A percentile compares a stretch with the other conserved stretches of the same genome.
Conservation (phyloP, 2,888 invertebrate genomes). For the Apocheima hispidaria region DNA sequence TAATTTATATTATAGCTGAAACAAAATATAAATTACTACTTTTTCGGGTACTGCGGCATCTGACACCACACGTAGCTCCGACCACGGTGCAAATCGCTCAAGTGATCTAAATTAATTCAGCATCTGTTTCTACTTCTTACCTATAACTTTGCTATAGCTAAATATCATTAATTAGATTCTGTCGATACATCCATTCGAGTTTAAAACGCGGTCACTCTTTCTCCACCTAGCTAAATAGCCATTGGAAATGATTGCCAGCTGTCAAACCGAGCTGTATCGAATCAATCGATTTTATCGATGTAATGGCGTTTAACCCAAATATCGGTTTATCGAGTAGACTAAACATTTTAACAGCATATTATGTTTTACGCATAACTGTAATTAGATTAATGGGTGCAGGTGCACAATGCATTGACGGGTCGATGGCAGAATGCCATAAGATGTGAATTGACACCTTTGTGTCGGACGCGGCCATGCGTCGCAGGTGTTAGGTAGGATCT, state of each 20-base stretch:
- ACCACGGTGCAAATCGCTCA: no score
- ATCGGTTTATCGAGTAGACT: constrained; percentile 52
- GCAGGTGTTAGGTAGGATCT: background rate
- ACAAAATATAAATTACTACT: no score
- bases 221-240: constrained; percentile 13
- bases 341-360: constrained; percentile 59
- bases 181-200: constrained; percentile 25
- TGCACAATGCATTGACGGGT: constrained; percentile 20
- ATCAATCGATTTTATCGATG: constrained; percentile 29
- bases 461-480: background rate
- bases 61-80: no score
- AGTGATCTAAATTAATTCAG: no score
- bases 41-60: no score
- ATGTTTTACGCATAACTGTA: constrained; percentile 45
- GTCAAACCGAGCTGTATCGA: constrained; percentile 43
- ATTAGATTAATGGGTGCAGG: constrained; percentile 44
- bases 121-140: no score
- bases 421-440: constrained; percentile 36
- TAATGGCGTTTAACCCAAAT: constrained; percentile 50
- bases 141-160: background rate
- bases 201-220: constrained; percentile 18
- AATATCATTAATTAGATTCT: constrained; percentile 14
- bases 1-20: no score
- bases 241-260: constrained; percentile 31
- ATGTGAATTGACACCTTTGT: constrained; percentile 13